Evolutionary conservation across 2,113 vertebrate species (phyloP).

Genomic region (Cettia cetti): DNA sequence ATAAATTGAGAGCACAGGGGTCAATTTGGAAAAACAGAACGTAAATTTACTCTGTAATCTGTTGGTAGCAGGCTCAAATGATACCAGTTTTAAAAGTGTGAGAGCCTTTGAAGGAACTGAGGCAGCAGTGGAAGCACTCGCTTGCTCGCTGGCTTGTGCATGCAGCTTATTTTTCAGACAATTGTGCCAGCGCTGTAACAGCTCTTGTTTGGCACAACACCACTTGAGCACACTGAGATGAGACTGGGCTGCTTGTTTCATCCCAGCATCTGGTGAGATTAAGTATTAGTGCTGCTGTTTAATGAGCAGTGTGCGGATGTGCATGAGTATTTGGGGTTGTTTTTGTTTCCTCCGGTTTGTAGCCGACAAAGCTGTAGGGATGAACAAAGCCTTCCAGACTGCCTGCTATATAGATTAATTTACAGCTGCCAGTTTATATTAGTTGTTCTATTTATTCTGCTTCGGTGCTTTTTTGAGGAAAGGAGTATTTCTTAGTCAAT

Average conservation of each 20-base stretch:
- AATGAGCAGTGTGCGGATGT: neutral
- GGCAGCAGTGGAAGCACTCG: neutral
- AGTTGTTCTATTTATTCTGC: constrained; percentile 55
- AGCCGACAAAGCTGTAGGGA: neutral
- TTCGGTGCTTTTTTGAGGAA: constrained; percentile 33
- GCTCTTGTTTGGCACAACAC: neutral
- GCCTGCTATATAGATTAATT: constrained; percentile 32
- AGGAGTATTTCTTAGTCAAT: constrained; percentile 29
- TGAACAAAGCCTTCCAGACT: constrained; percentile 13
- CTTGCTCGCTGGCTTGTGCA: neutral
- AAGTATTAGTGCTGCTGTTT: constrained; percentile 29
- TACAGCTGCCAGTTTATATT: constrained; percentile 53
- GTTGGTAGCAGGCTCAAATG: neutral
- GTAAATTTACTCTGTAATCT: neutral
- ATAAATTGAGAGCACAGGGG: neutral
- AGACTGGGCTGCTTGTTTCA: neutral
- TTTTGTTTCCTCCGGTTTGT: constrained; percentile 24
- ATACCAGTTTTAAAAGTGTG: neutral
- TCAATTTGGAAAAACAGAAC: neutral
- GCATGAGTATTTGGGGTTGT: constrained; percentile 13
- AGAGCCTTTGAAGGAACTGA: neutral
- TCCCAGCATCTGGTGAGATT: constrained; percentile 14
- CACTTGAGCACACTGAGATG: neutral
- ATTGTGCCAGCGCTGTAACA: neutral
- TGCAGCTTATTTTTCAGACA: neutral